Evolutionary conservation across 2,888 invertebrate genomes (phyloP), one percentile per base, ranked within the genome.

Genomic region (Limnephilus marmoratus): DNA sequence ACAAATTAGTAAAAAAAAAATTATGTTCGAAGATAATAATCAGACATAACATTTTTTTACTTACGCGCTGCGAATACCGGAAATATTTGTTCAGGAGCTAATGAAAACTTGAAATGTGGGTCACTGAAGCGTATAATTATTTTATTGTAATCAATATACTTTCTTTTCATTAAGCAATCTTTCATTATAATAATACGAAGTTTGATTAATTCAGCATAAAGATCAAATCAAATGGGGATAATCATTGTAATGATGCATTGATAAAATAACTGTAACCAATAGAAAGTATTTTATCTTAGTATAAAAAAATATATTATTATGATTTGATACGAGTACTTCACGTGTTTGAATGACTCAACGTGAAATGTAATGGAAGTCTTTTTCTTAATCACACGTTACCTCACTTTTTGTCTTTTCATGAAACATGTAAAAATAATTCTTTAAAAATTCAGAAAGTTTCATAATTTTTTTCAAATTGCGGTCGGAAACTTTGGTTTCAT

Each of bases 131-230:
- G n/a, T 49, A n/a, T 86, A 45, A 86, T 86, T 49, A 86, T 86
- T 45, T 86, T 86, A 49, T 49, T 86, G 86, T 86, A 45, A 45
- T 86, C 86, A 29, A 86, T 86, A 85, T 41, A 45, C 86, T 86
- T 86, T 86, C 86, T 86, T 86, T 86, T 86, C 9, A 45, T 86
- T 86, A 34, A 13, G 86, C 86, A 86, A 86, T 45, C 9, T 24
- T 68, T 68, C 68, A 68, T 24, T 68, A 24, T 68, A 68, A 18
- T 18, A 18, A 68, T 68, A n/a, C 9, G n/a, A 68, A n/a, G 7
- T 68, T 68, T 68, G 68, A 68, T 68, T 68, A 68, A n/a, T 68
- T 68, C 68, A 5, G 68, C 24, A 9, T n/a, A 68, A 68, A 68
- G 68, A n/a, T 9, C n/a, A 68, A 68, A 9, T 68, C 9, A n/a